These are phyloP conservation scores for Anaspis maculata DNA, from an alignment of 2,888 invertebrate species.

Conservation along the genomic window DNA sequence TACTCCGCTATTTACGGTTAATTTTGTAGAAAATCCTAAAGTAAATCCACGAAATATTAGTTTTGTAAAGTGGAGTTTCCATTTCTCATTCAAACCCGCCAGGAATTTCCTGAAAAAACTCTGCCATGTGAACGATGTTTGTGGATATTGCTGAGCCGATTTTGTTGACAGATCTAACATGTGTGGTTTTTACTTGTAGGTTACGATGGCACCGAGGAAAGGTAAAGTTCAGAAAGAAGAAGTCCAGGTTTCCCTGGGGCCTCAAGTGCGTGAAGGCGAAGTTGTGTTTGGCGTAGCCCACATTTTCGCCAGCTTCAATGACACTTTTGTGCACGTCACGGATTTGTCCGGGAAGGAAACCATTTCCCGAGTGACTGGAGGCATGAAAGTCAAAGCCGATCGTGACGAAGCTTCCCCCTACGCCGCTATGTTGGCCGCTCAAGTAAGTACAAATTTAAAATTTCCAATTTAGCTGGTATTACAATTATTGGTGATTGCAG, in stretches of 20 bases:
- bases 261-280: constrained; percentile 95
- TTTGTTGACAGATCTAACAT: too few relatives aligned
- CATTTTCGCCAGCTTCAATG: constrained; percentile 99
- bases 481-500: constrained; percentile 31
- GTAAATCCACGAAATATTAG: too few relatives aligned
- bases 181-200: constrained; percentile 8
- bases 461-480: not conserved
- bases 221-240: constrained; percentile 96
- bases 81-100: too few relatives aligned
- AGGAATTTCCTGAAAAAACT: too few relatives aligned
- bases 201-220: constrained; percentile 90
- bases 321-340: constrained; percentile 99
- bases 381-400: constrained; percentile 99
- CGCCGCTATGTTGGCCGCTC: constrained; percentile 99
- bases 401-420: constrained; percentile 99
- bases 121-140: too few relatives aligned
- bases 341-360: constrained; percentile 97
- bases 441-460: constrained; percentile 50
- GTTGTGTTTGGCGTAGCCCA: constrained; percentile 98
- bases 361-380: constrained; percentile 90
- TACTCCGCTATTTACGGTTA: too few relatives aligned
- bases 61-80: too few relatives aligned
- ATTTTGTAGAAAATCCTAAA: too few relatives aligned
- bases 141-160: too few relatives aligned
- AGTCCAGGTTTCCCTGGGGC: constrained; percentile 91